Base-by-base conservation (phyloP, 2,888 invertebrate species). In the Brachyptera risi region DNA sequence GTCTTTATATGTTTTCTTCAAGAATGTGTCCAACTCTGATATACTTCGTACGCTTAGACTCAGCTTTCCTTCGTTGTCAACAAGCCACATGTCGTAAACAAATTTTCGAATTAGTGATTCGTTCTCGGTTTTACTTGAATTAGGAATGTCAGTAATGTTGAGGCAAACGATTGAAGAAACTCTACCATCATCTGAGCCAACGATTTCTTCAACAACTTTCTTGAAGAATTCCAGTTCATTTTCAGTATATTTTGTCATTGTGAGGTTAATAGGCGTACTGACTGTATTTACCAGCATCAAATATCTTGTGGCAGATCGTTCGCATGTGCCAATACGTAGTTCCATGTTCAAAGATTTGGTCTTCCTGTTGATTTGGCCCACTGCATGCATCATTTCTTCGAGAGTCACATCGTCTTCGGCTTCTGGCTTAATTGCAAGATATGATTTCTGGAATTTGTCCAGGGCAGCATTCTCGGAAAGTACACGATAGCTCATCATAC, bases 171-270 rank as follows among this genome's bases (percentile, higher is more conserved):
- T 47, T 9, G 17, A 19, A 23, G 47, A 47, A 21, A 24, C 24
- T 23, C 21, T 23, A 5, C 47, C 47, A 21, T 24, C n/a, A 5
- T 47, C 47, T 3, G 47, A 24, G 3, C 47, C 24, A 3, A 47
- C 47, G n/a, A 47, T 47, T 47, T 47, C 47, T 9, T 47, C 47
- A 13, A 47, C 24, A 13, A 47, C 24, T 13, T 47, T 47, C 24
- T 47, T 47, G 23, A 47, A 47, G 23, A 21, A 47, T 24, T 3
- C 23, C n/a, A 21, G 47, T 24, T 47, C 47, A 19, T 24, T 1
- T 11, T 15, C 21, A 3, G 47, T 47, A n/a, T 47, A 47, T 3
- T 47, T 47, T 1, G 23, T 21, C 47, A 47, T 19, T 4, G 47
- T 47, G n/a, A 21, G 21, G 24, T 47, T 21, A 24, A 47, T 47